Conservation (phyloP, 2,113 vertebrate species). For the Orthonyx spaldingii region DNA sequence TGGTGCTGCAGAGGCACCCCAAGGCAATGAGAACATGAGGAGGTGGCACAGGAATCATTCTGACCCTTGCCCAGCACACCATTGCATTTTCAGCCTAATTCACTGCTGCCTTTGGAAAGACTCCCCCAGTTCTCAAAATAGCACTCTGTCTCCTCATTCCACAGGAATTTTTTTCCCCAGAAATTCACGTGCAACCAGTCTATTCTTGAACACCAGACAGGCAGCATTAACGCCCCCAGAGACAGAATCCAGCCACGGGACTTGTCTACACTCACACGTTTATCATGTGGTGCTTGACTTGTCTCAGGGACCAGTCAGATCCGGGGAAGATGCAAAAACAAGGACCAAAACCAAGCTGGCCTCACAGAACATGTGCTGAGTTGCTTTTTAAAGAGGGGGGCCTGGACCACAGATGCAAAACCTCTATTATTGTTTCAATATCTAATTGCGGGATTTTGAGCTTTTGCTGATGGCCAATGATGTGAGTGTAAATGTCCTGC, state of each 20-base stretch:
- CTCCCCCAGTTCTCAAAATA: neutral
- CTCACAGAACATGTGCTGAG: neutral
- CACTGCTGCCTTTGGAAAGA: neutral
- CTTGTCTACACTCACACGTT: neutral
- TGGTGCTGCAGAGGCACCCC: neutral
- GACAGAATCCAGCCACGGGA: neutral
- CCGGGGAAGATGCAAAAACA: neutral
- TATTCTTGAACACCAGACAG: neutral
- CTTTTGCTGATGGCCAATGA: neutral
- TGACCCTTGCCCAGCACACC: neutral
- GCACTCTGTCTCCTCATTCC: neutral
- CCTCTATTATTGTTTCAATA: neutral
- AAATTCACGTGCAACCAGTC: neutral
- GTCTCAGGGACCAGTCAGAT: neutral
- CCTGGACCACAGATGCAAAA: neutral
- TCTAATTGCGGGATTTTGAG: neutral
- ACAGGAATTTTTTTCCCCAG: neutral
- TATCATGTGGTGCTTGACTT: accelerated
- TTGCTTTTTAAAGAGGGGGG: neutral
- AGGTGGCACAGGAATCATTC: neutral
- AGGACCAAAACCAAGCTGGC: neutral
- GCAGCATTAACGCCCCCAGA: neutral
- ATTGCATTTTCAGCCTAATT: neutral
- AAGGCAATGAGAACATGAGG: neutral
- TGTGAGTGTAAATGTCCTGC: neutral